A percentile compares a stretch with the other conserved stretches of the same genome.
phyloP scores from a whole-genome alignment of 2,888 invertebrate species.

The Eudasyphora cyanicolor region DNA sequence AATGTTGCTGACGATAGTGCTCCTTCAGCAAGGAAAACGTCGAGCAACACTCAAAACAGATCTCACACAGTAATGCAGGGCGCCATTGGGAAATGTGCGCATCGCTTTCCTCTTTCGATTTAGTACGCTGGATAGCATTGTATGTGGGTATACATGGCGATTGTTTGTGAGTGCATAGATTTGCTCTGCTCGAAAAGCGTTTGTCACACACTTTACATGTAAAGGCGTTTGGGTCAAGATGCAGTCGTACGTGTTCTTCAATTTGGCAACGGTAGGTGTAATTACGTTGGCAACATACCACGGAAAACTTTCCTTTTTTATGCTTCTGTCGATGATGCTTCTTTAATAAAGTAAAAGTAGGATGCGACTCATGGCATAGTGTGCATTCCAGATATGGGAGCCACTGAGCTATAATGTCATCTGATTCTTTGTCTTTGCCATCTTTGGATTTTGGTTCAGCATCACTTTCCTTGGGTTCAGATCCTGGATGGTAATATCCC shows the following conservation, averaged over 20 bases:
- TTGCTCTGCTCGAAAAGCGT: not conserved
- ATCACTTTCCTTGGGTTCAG: not conserved
- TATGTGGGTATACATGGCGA: not conserved
- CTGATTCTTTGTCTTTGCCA: constrained; percentile 20
- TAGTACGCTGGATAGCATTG: not conserved
- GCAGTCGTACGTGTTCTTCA: constrained; percentile 68
- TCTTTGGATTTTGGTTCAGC: not conserved
- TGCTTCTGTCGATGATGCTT: constrained; percentile 66
- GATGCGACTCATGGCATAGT: constrained; percentile 8
- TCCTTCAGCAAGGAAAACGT: constrained; percentile 65
- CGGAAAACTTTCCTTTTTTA: constrained; percentile 60
- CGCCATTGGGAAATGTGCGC: not conserved
- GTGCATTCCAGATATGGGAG: not conserved
- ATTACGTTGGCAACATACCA: constrained; percentile 68
- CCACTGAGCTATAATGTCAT: not conserved
- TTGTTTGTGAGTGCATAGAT: not conserved
- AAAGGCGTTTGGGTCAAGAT: constrained; percentile 68
- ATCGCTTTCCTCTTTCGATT: not conserved
- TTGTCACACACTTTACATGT: constrained; percentile 67
- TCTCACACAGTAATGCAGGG: not conserved
- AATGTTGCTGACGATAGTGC: constrained; percentile 66
- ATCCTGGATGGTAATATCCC: not conserved
- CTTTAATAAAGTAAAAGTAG: constrained; percentile 64
- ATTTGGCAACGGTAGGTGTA: constrained; percentile 67
- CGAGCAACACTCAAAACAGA: constrained; percentile 14